phyloP scores from a whole-genome alignment of 2,113 vertebrate species.

The Podocnemis expansa region DNA sequence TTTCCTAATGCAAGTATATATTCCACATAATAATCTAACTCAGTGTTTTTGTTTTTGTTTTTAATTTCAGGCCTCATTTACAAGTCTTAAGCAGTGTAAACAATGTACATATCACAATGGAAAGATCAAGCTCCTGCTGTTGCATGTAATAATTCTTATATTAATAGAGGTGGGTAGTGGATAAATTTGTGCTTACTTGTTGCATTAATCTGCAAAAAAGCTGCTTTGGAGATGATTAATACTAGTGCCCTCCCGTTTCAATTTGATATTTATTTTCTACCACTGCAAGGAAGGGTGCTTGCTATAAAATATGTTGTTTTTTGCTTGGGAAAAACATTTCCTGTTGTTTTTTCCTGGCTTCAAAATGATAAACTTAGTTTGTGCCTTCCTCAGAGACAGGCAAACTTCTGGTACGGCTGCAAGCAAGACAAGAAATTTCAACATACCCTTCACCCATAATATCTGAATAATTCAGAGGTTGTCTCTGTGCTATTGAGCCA shows the following conservation, averaged over 20 bases:
- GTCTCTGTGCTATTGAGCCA: background rate
- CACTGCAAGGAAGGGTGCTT: background rate
- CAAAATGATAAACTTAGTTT: background rate
- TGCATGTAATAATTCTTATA: slow-evolving; percentile 55
- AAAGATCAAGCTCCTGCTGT: slow-evolving; percentile 54
- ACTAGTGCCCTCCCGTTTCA: slow-evolving; percentile 35
- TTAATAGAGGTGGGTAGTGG: slow-evolving; percentile 16
- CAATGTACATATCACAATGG: background rate
- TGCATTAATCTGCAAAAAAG: slow-evolving; percentile 11
- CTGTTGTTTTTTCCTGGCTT: slow-evolving; percentile 24
- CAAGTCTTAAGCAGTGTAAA: background rate
- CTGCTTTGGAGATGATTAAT: slow-evolving; percentile 2
- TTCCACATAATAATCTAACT: background rate
- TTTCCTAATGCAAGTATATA: background rate
- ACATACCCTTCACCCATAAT: background rate
- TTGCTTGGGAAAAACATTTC: background rate
- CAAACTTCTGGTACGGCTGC: background rate
- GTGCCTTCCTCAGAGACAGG: background rate
- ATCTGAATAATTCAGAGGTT: background rate
- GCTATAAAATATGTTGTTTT: background rate
- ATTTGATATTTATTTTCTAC: slow-evolving; percentile 30
- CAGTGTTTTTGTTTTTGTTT: background rate
- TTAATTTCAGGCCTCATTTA: background rate
- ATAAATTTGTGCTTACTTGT: slow-evolving; percentile 53
- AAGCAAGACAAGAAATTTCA: background rate